Conservation (phyloP, 2,113 vertebrate species). For the Cyphomyrus discorhynchus region DNA sequence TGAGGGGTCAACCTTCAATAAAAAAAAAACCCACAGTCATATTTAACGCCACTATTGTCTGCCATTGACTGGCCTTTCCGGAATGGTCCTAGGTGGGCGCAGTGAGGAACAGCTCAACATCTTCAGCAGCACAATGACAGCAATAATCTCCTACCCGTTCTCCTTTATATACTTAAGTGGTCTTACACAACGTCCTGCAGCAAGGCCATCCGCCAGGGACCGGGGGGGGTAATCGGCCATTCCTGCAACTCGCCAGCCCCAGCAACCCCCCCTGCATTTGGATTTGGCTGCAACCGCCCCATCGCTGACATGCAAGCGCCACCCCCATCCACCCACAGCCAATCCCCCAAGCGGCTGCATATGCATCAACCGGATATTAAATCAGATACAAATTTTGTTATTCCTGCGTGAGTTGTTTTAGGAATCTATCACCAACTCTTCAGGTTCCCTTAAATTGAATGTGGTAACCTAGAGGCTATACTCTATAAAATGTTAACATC, state of each 20-base stretch:
- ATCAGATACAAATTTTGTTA: not conserved
- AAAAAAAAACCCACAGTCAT: slow-evolving; percentile 1
- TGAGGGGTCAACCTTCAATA: slow-evolving; percentile 15
- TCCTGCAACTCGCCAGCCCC: not conserved
- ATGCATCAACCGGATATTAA: not conserved
- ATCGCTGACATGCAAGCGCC: not conserved
- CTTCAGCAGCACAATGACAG: slow-evolving; percentile 68
- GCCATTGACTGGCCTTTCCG: not conserved
- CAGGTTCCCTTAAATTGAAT: not conserved
- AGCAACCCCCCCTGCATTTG: not conserved
- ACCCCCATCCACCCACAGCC: not conserved
- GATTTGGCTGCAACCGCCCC: not conserved
- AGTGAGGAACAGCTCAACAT: slow-evolving; percentile 13
- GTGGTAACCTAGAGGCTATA: not conserved
- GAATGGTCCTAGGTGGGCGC: not conserved
- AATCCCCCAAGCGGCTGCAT: not conserved
- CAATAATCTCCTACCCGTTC: slow-evolving; percentile 72
- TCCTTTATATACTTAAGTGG: slow-evolving; percentile 70
- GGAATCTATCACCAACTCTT: not conserved
- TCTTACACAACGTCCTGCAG: slow-evolving; percentile 75
- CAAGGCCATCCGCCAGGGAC: slow-evolving; percentile 38
- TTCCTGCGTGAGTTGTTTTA: not conserved
- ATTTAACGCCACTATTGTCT: slow-evolving; percentile 9
- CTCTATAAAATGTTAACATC: not conserved
- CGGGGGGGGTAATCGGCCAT: not conserved